Evolutionary conservation across 2,888 invertebrate genomes (phyloP).

Genomic region (Dichetophora obliterata): DNA sequence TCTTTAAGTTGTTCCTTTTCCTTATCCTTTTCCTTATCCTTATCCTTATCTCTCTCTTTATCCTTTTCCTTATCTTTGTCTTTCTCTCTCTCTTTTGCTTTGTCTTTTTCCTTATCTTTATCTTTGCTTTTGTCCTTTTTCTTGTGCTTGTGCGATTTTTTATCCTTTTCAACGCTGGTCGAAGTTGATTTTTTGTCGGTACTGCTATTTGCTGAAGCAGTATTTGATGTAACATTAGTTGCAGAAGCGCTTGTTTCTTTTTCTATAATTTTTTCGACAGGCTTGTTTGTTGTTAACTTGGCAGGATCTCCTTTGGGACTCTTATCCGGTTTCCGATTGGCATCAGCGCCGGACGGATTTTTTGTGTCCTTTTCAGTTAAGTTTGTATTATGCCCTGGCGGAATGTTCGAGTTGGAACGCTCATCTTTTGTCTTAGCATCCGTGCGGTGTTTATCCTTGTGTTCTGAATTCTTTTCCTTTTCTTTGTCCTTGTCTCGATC

Average conservation of each 20-base stretch:
- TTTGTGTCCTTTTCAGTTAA: conserved; percentile 43
- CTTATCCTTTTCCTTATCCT: conserved; percentile 49
- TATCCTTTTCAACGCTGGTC: conserved; percentile 59
- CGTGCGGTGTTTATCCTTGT: conserved; percentile 60
- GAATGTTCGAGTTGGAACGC: neutral
- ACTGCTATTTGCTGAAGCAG: conserved; percentile 41
- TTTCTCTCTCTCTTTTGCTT: conserved; percentile 58
- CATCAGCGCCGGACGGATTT: conserved; percentile 16
- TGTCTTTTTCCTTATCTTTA: conserved; percentile 73
- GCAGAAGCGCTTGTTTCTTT: conserved; percentile 50
- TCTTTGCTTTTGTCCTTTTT: conserved; percentile 79
- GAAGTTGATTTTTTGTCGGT: conserved; percentile 64
- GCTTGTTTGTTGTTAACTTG: conserved; percentile 49
- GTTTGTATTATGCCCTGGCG: conserved; percentile 42
- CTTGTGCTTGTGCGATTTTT: conserved; percentile 75
- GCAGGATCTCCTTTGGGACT: conserved; percentile 40
- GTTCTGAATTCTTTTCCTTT: conserved; percentile 72
- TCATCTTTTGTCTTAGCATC: conserved; percentile 40
- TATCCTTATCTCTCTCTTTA: conserved; percentile 51
- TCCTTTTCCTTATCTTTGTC: conserved; percentile 58
- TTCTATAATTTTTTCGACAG: conserved; percentile 50
- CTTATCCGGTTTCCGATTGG: conserved; percentile 40
- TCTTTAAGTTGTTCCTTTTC: conserved; percentile 51
- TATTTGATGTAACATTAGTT: conserved; percentile 21
- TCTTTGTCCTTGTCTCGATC: conserved; percentile 76